A percentile compares a stretch with the other conserved stretches of the same genome.
These are phyloP conservation scores for Nasonia longicornis DNA, from an alignment of 1,140 invertebrate genomes.

Conservation along the genomic window DNA sequence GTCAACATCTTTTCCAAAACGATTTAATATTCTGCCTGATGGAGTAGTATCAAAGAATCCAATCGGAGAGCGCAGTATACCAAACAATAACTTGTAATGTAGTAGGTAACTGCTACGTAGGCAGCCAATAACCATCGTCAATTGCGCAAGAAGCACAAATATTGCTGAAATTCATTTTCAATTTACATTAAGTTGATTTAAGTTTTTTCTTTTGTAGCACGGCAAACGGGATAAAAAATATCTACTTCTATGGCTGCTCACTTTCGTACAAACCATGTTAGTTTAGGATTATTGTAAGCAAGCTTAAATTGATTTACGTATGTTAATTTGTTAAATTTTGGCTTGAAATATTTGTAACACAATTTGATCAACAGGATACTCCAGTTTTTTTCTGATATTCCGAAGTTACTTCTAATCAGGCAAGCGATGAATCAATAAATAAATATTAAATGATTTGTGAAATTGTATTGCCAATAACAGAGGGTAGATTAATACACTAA, in stretches of 20 bases:
- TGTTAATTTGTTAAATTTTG: conserved; percentile 4
- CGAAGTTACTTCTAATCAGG: background rate
- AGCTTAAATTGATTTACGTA: conserved; percentile 3
- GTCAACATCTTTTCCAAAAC: conserved; percentile 72
- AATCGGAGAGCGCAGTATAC: conserved; percentile 70
- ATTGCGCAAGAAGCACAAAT: conserved; percentile 62
- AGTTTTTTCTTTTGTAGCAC: conserved; percentile 28
- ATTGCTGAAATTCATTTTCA: conserved; percentile 63
- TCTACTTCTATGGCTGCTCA: conserved; percentile 33
- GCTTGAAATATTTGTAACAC: conserved; percentile 10
- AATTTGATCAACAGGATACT: background rate
- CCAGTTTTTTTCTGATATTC: background rate
- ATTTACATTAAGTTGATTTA: conserved; percentile 38
- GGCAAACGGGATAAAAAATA: conserved; percentile 15
- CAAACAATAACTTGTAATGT: conserved; percentile 61
- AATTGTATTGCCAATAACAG: conserved; percentile 19
- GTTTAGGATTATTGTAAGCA: conserved; percentile 6
- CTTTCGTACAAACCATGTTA: conserved; percentile 23
- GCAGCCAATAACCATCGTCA: conserved; percentile 62
- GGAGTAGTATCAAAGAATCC: conserved; percentile 76
- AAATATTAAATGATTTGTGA: background rate
- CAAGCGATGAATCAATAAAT: background rate
- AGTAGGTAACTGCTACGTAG: conserved; percentile 63
- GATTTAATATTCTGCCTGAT: conserved; percentile 73
- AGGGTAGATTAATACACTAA: conserved; percentile 13